Evolutionary conservation across 1,140 invertebrate species (phyloP).

Genomic region (Teleogryllus occipitalis): DNA sequence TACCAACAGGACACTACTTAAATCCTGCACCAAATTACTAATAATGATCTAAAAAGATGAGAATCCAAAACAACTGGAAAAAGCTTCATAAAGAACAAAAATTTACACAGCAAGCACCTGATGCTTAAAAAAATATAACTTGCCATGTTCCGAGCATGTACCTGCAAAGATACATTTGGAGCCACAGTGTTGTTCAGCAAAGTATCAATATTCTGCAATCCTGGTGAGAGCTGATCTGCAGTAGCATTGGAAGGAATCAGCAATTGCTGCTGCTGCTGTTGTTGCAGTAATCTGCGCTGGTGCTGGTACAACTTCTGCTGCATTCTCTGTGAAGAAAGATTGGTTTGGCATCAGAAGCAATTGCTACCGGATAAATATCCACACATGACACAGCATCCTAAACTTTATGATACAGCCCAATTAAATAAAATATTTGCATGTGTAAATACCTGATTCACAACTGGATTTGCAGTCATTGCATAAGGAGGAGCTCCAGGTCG

Average conservation of each 20-base stretch:
- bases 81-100: no score
- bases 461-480: not conserved
- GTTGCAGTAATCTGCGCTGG: conserved; percentile 51
- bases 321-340: conserved; percentile 10
- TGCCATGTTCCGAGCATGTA: conserved; percentile 27
- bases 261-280: conserved; percentile 62
- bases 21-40: no score
- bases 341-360: no score
- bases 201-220: conserved; percentile 65
- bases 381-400: no score
- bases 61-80: no score
- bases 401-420: no score
- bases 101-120: no score
- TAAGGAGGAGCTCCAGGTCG: not conserved
- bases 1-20: no score
- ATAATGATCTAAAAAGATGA: no score
- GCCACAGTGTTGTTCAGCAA: conserved; percentile 71
- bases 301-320: conserved; percentile 33
- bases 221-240: conserved; percentile 46
- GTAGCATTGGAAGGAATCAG: conserved; percentile 56
- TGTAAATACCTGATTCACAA: not conserved
- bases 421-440: no score
- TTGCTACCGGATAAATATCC: no score
- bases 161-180: conserved; percentile 66
- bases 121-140: not conserved